Conservation (phyloP, 2,888 invertebrate genomes). For the Hedychridium roseum region DNA sequence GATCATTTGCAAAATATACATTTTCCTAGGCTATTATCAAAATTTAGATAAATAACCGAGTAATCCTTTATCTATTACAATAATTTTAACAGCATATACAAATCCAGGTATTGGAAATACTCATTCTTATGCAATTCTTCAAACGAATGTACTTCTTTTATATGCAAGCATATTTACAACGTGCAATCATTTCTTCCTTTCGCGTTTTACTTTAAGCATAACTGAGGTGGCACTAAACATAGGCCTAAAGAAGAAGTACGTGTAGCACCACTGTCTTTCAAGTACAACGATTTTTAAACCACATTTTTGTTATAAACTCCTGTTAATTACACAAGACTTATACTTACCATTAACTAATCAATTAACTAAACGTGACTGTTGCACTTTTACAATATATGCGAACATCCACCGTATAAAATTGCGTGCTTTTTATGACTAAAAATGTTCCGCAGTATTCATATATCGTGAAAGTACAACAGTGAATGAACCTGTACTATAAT, state of each 20-base stretch:
- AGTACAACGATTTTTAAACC: conserved; percentile 22
- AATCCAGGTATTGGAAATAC: neutral
- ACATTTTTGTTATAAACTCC: conserved; percentile 8
- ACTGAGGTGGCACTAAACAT: conserved; percentile 3
- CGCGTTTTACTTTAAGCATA: neutral
- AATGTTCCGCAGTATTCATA: conserved; percentile 5
- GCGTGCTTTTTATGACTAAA: conserved; percentile 6
- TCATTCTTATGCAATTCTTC: neutral
- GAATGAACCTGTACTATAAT: conserved; percentile 30
- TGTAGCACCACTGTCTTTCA: conserved; percentile 20
- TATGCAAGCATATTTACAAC: neutral
- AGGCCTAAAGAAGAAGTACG: conserved; percentile 18
- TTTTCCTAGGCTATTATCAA: no score
- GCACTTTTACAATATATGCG: conserved; percentile 11
- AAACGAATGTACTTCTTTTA: conserved; percentile 18
- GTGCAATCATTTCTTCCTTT: neutral
- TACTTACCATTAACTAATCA: no score
- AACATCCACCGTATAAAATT: conserved; percentile 4
- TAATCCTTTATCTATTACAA: neutral
- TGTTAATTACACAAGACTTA: conserved; percentile 15
- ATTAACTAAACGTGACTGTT: conserved; percentile 25
- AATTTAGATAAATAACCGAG: no score
- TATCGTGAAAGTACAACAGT: conserved; percentile 14
- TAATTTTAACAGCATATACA: neutral
- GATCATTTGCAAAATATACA: no score